A percentile compares a stretch with the other conserved stretches of the same genome.
Evolutionary conservation across 2,797 vertebrate species (phyloP).

Genomic region (Hafferia zeledoni): DNA sequence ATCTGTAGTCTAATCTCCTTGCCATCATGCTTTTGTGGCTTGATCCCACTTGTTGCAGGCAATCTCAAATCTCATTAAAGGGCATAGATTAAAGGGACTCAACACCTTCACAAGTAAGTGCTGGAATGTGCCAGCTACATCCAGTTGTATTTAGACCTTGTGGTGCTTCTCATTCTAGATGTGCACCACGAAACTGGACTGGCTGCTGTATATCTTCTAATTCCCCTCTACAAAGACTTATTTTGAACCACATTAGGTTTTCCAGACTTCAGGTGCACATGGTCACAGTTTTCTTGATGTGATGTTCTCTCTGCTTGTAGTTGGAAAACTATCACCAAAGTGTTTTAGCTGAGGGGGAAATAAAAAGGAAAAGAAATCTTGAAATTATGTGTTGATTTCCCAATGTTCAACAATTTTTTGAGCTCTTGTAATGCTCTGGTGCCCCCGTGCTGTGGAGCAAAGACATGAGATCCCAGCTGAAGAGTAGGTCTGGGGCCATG

Average conservation of each 20-base stretch:
- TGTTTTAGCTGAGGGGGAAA: neutral
- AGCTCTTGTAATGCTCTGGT: constrained; percentile 23
- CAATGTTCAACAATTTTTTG: accelerated
- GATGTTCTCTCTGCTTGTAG: neutral
- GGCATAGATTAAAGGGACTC: neutral
- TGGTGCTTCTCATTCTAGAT: neutral
- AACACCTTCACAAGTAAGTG: neutral
- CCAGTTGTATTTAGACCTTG: neutral
- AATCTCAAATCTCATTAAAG: constrained; percentile 21
- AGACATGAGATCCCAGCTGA: neutral
- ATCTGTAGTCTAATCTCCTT: constrained; percentile 33
- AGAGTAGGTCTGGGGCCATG: neutral
- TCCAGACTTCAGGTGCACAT: neutral
- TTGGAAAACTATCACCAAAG: neutral
- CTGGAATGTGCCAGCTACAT: neutral
- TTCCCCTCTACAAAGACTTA: neutral
- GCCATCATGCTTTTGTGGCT: neutral
- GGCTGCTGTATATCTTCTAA: neutral
- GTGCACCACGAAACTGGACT: neutral
- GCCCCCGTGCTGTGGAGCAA: constrained; percentile 37
- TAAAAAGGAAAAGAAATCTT: neutral
- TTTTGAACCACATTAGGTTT: neutral
- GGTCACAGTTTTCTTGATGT: neutral
- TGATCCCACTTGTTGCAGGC: neutral
- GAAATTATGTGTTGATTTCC: neutral